Conservation (phyloP, 2,888 invertebrate genomes). For the Acronicta aceris region DNA sequence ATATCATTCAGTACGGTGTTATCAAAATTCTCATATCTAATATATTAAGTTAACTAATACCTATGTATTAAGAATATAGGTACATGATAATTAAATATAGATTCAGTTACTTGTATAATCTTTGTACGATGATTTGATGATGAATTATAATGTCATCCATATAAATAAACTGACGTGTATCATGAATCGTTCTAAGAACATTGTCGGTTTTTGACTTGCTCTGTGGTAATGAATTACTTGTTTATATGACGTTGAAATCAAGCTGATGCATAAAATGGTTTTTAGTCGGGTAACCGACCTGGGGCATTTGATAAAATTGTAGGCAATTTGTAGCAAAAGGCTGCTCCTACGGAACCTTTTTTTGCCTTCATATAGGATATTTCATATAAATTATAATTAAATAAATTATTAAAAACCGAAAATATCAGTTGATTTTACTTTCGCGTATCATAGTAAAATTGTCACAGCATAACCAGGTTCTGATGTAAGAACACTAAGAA, state of each 20-base stretch:
- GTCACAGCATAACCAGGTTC: constrained; percentile 15
- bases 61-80: too few relatives aligned
- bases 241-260: constrained; percentile 23
- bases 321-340: constrained; percentile 19
- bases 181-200: constrained; percentile 31
- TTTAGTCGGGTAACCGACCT: constrained; percentile 9
- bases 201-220: constrained; percentile 31
- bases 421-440: background rate
- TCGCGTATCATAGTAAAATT: background rate
- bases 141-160: constrained; percentile 52
- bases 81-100: background rate
- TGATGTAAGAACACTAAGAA: constrained; percentile 1
- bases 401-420: background rate
- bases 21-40: background rate
- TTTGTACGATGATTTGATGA: constrained; percentile 37
- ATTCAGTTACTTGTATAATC: constrained; percentile 29
- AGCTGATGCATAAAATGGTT: constrained; percentile 14
- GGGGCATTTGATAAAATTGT: constrained; percentile 22
- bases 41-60: too few relatives aligned
- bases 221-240: constrained; percentile 30
- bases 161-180: constrained; percentile 42
- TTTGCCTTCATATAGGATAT: background rate
- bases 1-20: background rate
- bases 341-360: background rate
- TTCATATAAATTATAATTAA: too few relatives aligned